A percentile compares a stretch with the other conserved stretches of the same genome.
Evolutionary conservation across 1,140 invertebrate genomes (phyloP).

Genomic region (Whitmania pigra): DNA sequence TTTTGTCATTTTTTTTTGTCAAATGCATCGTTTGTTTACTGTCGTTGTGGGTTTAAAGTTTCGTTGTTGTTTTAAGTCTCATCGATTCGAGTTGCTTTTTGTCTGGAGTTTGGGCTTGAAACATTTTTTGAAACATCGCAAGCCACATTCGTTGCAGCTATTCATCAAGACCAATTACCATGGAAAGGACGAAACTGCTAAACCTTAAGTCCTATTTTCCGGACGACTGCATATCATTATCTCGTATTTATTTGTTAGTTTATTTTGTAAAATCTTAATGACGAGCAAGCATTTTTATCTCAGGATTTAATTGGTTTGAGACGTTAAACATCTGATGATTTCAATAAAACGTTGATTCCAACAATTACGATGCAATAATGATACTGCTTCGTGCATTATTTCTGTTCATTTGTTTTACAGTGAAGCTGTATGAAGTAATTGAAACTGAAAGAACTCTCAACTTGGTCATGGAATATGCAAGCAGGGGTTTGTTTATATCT

Average conservation of each 20-base stretch:
- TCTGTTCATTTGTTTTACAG: constrained; percentile 45
- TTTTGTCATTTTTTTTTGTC: background rate
- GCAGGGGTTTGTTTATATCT: constrained; percentile 52
- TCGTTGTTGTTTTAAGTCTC: background rate
- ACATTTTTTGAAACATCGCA: background rate
- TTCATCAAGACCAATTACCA: too few species aligned
- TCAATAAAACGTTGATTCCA: background rate
- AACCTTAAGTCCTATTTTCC: too few species aligned
- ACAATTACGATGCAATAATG: background rate
- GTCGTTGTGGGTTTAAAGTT: background rate
- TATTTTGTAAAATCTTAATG: background rate
- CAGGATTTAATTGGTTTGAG: background rate
- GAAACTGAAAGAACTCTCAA: constrained; percentile 99
- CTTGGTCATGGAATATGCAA: constrained; percentile 98
- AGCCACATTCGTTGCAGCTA: background rate
- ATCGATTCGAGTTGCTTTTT: background rate
- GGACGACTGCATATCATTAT: background rate
- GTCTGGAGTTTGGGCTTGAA: background rate
- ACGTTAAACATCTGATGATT: background rate
- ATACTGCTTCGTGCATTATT: background rate
- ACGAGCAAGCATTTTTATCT: background rate
- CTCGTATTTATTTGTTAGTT: background rate
- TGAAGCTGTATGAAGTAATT: constrained; percentile 98
- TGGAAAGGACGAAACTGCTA: too few species aligned
- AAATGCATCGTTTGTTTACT: background rate